Percentiles rank a stretch among this genome's conserved stretches.
Conservation (phyloP, 2,888 invertebrate genomes). For the Microctonus brassicae region DNA sequence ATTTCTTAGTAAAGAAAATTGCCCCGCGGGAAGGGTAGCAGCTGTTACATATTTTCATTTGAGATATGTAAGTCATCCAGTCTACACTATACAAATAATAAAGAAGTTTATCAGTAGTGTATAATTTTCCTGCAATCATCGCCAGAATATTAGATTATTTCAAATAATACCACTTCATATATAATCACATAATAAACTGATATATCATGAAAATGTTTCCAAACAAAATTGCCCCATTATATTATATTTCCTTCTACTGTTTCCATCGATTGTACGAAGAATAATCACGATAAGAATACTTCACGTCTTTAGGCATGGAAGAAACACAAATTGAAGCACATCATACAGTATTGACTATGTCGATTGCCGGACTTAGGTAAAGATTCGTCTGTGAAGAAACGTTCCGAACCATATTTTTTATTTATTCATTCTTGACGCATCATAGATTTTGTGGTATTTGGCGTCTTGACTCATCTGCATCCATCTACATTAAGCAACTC, state of each 20-base stretch:
- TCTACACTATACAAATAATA: background rate
- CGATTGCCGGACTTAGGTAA: conserved; percentile 17
- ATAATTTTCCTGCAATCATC: background rate
- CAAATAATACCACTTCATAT: background rate
- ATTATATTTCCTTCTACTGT: background rate
- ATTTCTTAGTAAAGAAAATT: background rate
- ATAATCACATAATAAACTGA: background rate
- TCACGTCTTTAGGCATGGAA: background rate
- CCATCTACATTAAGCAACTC: background rate
- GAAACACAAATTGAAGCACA: background rate
- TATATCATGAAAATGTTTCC: background rate
- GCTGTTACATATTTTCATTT: conserved; percentile 1
- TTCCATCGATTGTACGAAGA: background rate
- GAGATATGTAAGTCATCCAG: background rate
- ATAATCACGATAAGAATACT: background rate
- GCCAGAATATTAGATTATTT: background rate
- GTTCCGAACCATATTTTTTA: background rate
- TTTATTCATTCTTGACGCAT: background rate
- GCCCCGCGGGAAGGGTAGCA: background rate
- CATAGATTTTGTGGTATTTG: conserved; percentile 17
- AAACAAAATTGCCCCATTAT: background rate
- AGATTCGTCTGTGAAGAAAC: background rate
- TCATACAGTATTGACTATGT: conserved; percentile 2
- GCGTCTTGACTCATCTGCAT: background rate
- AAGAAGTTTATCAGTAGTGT: background rate